These are phyloP conservation scores for Mantis religiosa DNA, from an alignment of 2,888 invertebrate species.

Conservation along the genomic window DNA sequence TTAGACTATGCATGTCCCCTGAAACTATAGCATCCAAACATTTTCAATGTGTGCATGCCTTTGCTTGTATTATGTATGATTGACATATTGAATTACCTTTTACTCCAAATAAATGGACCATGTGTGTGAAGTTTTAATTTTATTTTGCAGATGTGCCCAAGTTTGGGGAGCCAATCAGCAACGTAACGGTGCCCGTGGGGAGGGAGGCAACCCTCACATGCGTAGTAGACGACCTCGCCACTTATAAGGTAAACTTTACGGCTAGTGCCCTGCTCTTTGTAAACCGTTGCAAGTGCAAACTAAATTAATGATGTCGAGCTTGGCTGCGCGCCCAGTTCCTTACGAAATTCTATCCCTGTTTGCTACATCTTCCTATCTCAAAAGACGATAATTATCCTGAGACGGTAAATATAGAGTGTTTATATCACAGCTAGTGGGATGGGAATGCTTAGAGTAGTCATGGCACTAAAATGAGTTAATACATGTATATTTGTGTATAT, in stretches of 20 bases:
- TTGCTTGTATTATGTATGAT: neutral
- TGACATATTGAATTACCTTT: neutral
- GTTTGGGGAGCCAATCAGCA: slow-evolving; percentile 76
- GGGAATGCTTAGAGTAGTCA: too few relatives aligned
- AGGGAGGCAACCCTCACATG: slow-evolving; percentile 79
- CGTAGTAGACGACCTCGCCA: slow-evolving; percentile 74
- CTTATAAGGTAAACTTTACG: slow-evolving; percentile 64
- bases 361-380: neutral
- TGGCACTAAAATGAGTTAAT: too few relatives aligned
- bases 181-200: slow-evolving; percentile 79
- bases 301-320: neutral
- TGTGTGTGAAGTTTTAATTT: neutral
- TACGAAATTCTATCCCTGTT: neutral
- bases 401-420: neutral
- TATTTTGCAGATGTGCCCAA: slow-evolving; percentile 67
- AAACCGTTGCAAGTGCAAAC: neutral
- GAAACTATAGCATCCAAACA: neutral
- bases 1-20: too few relatives aligned
- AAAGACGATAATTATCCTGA: neutral
- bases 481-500: too few relatives aligned
- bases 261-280: neutral
- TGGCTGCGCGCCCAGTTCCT: neutral
- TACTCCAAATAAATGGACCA: too few relatives aligned
- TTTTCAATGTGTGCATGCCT: neutral
- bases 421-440: neutral